Conservation (phyloP, 2,797 vertebrate species). For the Tapirus indicus region DNA sequence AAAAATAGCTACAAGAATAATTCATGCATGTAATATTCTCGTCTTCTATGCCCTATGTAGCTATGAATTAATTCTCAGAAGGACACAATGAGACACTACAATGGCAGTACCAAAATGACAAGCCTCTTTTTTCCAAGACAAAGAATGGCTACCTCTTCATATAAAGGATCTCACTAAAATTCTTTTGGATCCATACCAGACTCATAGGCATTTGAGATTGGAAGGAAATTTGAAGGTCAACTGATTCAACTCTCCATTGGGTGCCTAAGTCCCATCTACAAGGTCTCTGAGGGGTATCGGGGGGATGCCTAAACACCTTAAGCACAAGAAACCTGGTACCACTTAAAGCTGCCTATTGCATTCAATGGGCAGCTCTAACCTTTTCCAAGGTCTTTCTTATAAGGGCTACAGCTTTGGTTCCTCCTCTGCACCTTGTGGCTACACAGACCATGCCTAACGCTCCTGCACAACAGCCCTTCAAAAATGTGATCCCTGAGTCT, state of each 20-base stretch:
- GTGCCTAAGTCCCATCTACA: not conserved
- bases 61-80: conserved; percentile 73
- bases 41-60: conserved; percentile 56
- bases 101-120: conserved; percentile 22
- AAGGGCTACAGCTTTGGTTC: not conserved
- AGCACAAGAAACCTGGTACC: not conserved
- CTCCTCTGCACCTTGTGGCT: not conserved
- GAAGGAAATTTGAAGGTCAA: conserved; percentile 44
- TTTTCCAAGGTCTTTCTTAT: not conserved
- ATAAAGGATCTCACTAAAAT: conserved; percentile 9
- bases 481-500: not conserved
- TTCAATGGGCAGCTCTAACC: not conserved
- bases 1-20: conserved; percentile 64
- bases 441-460: not conserved
- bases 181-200: not conserved
- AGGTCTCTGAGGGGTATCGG: not conserved
- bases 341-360: not conserved
- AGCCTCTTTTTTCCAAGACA: conserved; percentile 42
- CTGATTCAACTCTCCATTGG: not conserved
- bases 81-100: conserved; percentile 60
- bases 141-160: conserved; percentile 19
- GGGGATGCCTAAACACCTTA: not conserved
- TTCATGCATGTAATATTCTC: conserved; percentile 73
- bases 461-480: not conserved
- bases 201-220: not conserved